These are phyloP conservation scores for Furcula furcula DNA, from an alignment of 2,888 invertebrate species.

Conservation along the genomic window DNA sequence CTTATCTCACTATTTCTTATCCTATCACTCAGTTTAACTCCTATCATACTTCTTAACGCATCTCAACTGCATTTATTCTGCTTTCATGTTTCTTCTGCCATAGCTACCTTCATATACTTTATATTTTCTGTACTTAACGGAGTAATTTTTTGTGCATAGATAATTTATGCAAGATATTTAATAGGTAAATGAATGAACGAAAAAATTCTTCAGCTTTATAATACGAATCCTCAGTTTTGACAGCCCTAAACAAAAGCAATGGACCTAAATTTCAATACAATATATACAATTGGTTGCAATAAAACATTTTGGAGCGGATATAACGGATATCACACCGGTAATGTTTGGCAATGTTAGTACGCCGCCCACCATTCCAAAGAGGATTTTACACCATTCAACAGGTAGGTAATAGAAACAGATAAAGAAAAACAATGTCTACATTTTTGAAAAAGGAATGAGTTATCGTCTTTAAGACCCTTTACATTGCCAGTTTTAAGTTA, in stretches of 20 bases:
- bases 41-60: neutral
- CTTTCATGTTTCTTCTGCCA: neutral
- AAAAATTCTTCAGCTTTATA: neutral
- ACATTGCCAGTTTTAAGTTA: too few species aligned
- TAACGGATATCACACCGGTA: conserved; percentile 10
- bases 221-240: neutral
- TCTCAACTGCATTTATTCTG: neutral
- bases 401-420: neutral
- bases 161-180: neutral
- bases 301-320: conserved; percentile 26
- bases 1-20: too few species aligned
- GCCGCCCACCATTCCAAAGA: neutral
- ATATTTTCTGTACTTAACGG: too few species aligned
- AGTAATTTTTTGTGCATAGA: neutral
- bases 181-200: neutral
- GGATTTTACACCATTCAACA: neutral
- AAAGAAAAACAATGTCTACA: neutral
- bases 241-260: conserved; percentile 4
- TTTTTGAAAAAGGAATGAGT: too few species aligned
- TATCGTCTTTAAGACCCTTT: too few species aligned
- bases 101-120: too few species aligned
- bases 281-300: conserved; percentile 22
- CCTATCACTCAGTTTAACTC: too few species aligned
- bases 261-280: conserved; percentile 23
- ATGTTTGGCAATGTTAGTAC: neutral